Evolutionary conservation across 2,797 vertebrate genomes (phyloP), one percentile per base, ranked within the genome.

Genomic region (Gadopsis bispinosus): DNA sequence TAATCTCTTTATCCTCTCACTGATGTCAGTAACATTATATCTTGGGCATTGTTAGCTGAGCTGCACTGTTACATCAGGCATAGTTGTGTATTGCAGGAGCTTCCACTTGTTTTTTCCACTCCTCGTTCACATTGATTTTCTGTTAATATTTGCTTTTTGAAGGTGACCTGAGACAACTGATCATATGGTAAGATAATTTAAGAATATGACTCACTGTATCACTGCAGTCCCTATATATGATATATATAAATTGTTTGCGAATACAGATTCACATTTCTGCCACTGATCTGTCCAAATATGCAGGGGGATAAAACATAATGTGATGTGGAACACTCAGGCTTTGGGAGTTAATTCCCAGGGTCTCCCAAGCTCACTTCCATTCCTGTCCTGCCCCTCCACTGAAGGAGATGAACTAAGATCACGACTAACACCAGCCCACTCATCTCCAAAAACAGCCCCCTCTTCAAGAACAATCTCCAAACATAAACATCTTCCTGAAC

Each of bases 251-350:
- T 51, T 37, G 1, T 47, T 16, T 1, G 8, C 6, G 50, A 53
- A 60, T 54, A 58, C 1, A 63, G 13, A 68, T 39, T 68, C 17
- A 29, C 20, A 55, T 74, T 68, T 31, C 16, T 61, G 4, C 45
- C 12, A 14, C 67, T 62, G 45, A 26, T 85, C 50, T 85, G 58
- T 67, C 17, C 31, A 0, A 3, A 39, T 65, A 59, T 88, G 33
- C 73, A 98, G 97, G 97, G 97, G 96, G 31, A 91, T 98, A 85
- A 94, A 91, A 61, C 95, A 97, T 79, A 97, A 97, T 75, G 88
- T 98, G 88, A 96, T 95, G 7, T 97, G 97, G 97, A 97, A 97
- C 50, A 90, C 94, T 67, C 93, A 96, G 81, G 94, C 92, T 5
- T 91, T 97, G 89, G 96, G 96, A 5, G 94, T 97, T 65, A 89